Evolutionary conservation across 2,797 vertebrate genomes (phyloP).

Genomic region (Phoeniculus purpureus): DNA sequence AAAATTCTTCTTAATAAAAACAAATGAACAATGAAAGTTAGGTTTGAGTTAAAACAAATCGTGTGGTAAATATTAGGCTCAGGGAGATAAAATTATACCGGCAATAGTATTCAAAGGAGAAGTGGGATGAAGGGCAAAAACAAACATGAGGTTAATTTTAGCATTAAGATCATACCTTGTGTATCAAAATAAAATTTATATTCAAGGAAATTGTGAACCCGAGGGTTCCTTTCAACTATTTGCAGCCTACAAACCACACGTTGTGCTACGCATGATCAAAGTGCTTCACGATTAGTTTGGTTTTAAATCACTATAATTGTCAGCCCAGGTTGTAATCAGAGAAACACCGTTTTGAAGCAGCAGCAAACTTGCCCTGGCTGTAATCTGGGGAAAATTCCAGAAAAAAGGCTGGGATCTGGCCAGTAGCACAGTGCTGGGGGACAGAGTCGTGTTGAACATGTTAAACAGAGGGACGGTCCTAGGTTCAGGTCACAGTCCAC

Average conservation of each 20-base stretch:
- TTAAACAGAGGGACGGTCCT: not conserved
- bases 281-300: conserved; percentile 77
- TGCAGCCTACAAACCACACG: conserved; percentile 70
- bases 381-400: conserved; percentile 55
- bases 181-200: conserved; percentile 71
- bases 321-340: conserved; percentile 73
- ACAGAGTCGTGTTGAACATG: not conserved
- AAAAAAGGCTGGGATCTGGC: not conserved
- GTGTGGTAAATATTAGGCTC: conserved; percentile 36
- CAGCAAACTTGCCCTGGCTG: conserved; percentile 40
- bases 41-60: conserved; percentile 35
- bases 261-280: conserved; percentile 76
- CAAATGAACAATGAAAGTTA: not conserved
- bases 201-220: conserved; percentile 70
- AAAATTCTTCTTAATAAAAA: not conserved
- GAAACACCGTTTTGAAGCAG: conserved; percentile 65
- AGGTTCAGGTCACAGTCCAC: not conserved
- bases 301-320: conserved; percentile 81
- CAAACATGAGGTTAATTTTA: conserved; percentile 51
- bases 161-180: conserved; percentile 58
- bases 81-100: conserved; percentile 19
- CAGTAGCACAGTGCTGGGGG: not conserved
- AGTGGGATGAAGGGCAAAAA: not conserved
- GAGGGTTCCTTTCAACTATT: conserved; percentile 65
- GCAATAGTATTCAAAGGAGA: conserved; percentile 11